Conservation (phyloP, 2,113 vertebrate genomes). For the Phoenicopterus ruber region DNA sequence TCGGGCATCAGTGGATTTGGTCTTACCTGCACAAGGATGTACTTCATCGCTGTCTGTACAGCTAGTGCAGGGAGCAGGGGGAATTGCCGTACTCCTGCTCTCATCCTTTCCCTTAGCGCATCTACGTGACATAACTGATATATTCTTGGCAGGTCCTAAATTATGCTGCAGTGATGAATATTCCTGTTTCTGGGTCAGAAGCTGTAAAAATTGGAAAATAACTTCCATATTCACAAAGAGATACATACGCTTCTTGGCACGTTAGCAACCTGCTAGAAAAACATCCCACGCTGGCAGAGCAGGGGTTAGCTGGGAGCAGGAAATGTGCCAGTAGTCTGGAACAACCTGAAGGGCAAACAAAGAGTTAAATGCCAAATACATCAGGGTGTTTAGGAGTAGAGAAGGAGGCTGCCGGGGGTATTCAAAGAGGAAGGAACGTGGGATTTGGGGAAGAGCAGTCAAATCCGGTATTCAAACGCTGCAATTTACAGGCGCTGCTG, state of each 20-base stretch:
- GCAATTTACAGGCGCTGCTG: background rate
- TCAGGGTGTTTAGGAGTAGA: background rate
- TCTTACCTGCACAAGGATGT: background rate
- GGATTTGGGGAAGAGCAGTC: background rate
- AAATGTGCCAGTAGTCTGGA: slow-evolving; percentile 14
- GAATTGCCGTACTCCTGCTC: background rate
- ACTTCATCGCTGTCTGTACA: background rate
- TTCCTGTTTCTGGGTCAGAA: slow-evolving; percentile 55
- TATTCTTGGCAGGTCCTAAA: slow-evolving; percentile 61
- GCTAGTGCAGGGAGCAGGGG: background rate
- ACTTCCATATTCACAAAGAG: slow-evolving; percentile 22
- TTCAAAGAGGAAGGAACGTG: background rate
- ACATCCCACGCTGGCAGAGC: slow-evolving; percentile 41
- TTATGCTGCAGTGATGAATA: slow-evolving; percentile 51
- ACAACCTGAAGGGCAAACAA: background rate
- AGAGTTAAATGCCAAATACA: slow-evolving; percentile 32
- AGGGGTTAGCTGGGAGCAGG: slow-evolving; percentile 17
- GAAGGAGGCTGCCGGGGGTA: background rate
- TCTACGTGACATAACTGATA: slow-evolving; percentile 20
- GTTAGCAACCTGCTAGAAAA: slow-evolving; percentile 22
- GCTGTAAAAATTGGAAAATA: slow-evolving; percentile 50
- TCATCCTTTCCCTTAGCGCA: background rate
- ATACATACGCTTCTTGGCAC: slow-evolving; percentile 41
- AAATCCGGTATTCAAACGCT: background rate
- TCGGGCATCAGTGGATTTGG: background rate